Evolutionary conservation across 2,888 invertebrate genomes (phyloP).

Genomic region (Lottia scabra): DNA sequence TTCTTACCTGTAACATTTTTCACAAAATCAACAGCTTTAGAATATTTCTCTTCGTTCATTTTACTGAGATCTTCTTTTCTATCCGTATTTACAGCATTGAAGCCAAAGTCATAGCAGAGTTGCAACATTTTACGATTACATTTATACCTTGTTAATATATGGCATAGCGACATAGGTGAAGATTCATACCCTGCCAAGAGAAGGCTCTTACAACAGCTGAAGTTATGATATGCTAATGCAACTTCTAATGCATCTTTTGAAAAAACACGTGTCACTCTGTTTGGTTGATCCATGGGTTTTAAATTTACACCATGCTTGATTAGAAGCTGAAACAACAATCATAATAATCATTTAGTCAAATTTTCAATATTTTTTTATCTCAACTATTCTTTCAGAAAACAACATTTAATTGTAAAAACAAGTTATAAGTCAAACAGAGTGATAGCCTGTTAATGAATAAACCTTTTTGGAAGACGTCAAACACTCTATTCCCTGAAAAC

Average conservation of each 20-base stretch:
- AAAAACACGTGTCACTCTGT: constrained; percentile 16
- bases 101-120: background rate
- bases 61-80: too few species aligned
- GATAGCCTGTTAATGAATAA: too few species aligned
- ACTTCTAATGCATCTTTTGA: constrained; percentile 34
- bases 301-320: background rate
- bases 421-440: too few species aligned
- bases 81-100: background rate
- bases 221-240: constrained; percentile 34
- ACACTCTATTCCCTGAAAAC: too few species aligned
- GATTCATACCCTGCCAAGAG: constrained; percentile 19
- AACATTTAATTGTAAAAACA: background rate
- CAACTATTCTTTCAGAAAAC: too few species aligned
- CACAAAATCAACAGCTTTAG: too few species aligned
- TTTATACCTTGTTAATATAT: background rate
- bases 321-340: background rate
- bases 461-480: too few species aligned
- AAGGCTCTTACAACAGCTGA: constrained; percentile 27
- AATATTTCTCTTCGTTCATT: too few species aligned
- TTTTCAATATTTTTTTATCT: too few species aligned
- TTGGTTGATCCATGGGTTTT: background rate
- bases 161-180: background rate
- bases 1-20: too few species aligned
- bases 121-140: background rate
- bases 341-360: too few species aligned